Base-by-base conservation (phyloP, 1,140 invertebrate genomes). In the Sycophaga agraensis region DNA sequence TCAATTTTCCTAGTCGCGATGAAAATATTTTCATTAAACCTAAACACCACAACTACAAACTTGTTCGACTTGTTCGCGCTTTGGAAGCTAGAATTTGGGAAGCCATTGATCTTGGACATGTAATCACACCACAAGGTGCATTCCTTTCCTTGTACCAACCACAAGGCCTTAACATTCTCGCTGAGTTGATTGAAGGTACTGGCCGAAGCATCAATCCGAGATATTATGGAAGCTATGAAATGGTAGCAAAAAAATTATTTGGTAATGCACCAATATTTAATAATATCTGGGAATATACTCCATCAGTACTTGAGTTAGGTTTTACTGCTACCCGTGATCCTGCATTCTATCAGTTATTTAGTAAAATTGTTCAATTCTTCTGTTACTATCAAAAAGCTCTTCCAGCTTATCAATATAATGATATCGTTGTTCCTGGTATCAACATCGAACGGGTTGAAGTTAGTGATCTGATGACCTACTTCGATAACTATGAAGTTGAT, bases 21-120 rank as follows among this genome's bases (percentile, higher is more conserved):
- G 72, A 84, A 42, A 81, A 86, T 68, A 81, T 87, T 70, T 78
- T 81, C 16, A 74, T 81, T 6, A 65, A 85, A 49, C 80, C 84
- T 1, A 74, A 75, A 14, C 68, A 79, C 1, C 67, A 84, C 1
- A 82, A 84, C 58, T 72, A 82, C 16, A 57, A 75, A 21, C 75
- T 79, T 40, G 62, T 80, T 14, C 63, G 77, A n/a, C 57, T 82
- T 22, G 80, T 85, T 37, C 74, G 81, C 31, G 70, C 80, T 37
- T 82, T 86, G 64, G 84, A 87, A 63, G 77, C 74, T 50, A 85
- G 88, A 65, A 83, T 90, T 43, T 78, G 83, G 28, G 82, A 87
- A 43, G 85, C 86, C 63, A 88, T 90, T 48, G 82, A 86, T 7
- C 77, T 82, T 57, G 88, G 88, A 62, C 84, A 80, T 66, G 80